Evolutionary conservation across 2,888 invertebrate genomes (phyloP).

Genomic region (Andrena marginata): DNA sequence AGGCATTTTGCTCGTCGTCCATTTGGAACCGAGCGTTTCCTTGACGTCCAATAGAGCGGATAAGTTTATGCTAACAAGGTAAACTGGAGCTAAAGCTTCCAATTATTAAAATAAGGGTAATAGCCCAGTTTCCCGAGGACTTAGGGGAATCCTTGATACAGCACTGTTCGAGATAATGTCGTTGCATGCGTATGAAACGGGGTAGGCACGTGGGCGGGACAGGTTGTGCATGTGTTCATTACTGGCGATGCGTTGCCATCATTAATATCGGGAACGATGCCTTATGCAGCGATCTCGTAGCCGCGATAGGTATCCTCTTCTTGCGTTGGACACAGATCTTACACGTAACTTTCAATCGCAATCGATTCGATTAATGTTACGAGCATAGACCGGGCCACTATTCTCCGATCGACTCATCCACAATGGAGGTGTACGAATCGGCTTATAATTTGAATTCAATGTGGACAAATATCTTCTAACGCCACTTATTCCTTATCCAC

Average conservation of each 20-base stretch:
- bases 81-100: conserved; percentile 9
- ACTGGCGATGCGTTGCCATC: conserved; percentile 67
- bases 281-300: conserved; percentile 54
- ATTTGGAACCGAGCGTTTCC: background rate
- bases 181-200: conserved; percentile 47
- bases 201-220: conserved; percentile 71
- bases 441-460: background rate
- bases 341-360: conserved; percentile 51
- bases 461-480: background rate
- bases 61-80: conserved; percentile 22
- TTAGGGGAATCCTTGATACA: conserved; percentile 41
- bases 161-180: conserved; percentile 48
- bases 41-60: background rate
- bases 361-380: conserved; percentile 57
- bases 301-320: conserved; percentile 38
- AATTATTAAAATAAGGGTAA: conserved; percentile 39
- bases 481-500: background rate
- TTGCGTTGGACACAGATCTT: conserved; percentile 15
- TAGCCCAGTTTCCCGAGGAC: conserved; percentile 37
- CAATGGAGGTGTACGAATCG: background rate
- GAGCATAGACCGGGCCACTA: background rate
- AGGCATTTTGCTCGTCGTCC: background rate
- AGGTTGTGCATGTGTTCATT: conserved; percentile 74
- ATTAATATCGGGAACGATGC: conserved; percentile 70
- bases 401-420: background rate